Evolutionary conservation across 2,888 invertebrate species (phyloP).

Genomic region (Tetramorium bicarinatum): DNA sequence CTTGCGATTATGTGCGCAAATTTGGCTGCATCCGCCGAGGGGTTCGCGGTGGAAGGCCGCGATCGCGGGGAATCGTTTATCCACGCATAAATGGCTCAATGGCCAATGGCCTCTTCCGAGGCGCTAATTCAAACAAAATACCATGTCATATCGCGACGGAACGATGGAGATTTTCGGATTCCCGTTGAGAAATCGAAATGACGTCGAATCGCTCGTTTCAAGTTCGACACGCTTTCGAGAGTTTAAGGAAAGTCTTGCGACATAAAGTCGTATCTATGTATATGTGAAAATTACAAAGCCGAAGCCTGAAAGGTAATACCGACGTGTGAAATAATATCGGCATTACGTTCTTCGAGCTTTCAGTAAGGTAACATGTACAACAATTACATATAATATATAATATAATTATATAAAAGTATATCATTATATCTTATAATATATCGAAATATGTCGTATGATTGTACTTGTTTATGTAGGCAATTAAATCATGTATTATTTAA

Average conservation of each 20-base stretch:
- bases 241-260: constrained; percentile 70
- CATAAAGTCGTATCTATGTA: constrained; percentile 56
- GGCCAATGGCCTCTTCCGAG: constrained; percentile 1
- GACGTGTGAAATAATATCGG: constrained; percentile 7
- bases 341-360: not conserved
- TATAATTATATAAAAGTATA: not conserved
- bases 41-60: not conserved
- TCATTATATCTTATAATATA: not conserved
- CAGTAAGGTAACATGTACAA: not conserved
- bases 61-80: constrained; percentile 1
- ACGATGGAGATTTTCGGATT: constrained; percentile 71
- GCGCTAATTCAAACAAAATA: constrained; percentile 43
- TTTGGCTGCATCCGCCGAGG: constrained; percentile 48
- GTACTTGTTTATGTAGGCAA: not conserved
- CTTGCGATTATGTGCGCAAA: constrained; percentile 71
- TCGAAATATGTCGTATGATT: not conserved
- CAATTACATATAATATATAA: not conserved
- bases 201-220: constrained; percentile 64
- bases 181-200: constrained; percentile 76
- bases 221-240: constrained; percentile 77
- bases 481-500: not conserved
- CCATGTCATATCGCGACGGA: constrained; percentile 52
- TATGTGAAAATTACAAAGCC: constrained; percentile 29
- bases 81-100: not conserved
- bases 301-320: not conserved